Conservation (phyloP, 1,140 invertebrate genomes). For the Ceratosolen solmsi region DNA sequence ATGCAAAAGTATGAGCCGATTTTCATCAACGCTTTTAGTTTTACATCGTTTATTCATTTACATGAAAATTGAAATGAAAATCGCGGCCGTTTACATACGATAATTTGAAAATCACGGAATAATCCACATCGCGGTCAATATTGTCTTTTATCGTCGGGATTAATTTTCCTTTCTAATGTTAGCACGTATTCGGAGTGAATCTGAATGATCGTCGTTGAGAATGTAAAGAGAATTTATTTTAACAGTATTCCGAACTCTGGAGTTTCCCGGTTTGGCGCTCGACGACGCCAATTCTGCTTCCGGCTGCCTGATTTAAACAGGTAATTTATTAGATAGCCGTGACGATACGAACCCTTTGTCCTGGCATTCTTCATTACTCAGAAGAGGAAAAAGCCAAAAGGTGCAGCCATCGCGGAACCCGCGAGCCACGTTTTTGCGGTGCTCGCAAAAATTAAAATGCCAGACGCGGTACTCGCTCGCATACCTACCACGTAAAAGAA, state of each 20-base stretch:
- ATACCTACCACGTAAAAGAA: neutral
- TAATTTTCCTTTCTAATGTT: too few species aligned
- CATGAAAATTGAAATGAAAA: conserved; percentile 20
- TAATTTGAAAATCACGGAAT: too few species aligned
- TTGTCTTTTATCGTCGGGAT: too few species aligned
- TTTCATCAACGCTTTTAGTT: neutral
- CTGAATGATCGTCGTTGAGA: too few species aligned
- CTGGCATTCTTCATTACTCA: neutral
- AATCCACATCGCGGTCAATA: too few species aligned
- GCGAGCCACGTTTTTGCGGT: neutral
- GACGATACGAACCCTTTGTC: neutral
- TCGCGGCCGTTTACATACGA: too few species aligned
- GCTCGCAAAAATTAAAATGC: conserved; percentile 7
- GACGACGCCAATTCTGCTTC: too few species aligned
- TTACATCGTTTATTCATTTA: conserved; percentile 31
- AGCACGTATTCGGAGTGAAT: too few species aligned
- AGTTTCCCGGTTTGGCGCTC: neutral
- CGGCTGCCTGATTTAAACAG: too few species aligned
- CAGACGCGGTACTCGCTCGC: too few species aligned
- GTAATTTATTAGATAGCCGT: neutral
- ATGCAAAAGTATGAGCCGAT: neutral
- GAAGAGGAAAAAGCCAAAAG: neutral
- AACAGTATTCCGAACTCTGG: neutral
- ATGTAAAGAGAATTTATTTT: too few species aligned
- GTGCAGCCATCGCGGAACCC: neutral